Evolutionary conservation across 2,113 vertebrate genomes (phyloP), one percentile per base, ranked within the genome.

Genomic region (Clarias gariepinus): DNA sequence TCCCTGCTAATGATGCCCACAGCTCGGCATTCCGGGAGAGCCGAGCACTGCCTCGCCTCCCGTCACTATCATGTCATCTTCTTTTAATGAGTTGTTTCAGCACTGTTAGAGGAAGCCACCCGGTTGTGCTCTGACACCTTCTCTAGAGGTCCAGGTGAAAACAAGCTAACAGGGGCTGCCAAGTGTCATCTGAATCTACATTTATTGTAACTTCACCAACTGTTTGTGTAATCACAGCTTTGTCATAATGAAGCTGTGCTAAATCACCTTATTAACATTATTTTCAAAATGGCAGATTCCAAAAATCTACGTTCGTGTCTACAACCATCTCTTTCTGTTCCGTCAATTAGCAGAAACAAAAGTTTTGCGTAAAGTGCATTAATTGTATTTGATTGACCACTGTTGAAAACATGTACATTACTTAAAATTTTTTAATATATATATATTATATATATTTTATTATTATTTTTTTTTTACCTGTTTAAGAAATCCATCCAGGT

Each of bases 21-120:
- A 82, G 85, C 87, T 82, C 77, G 3, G 82, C 82, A 82, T 90
- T 86, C 80, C 81, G 81, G 82, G 87, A 81, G 47, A 84, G 84
- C 79, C 68, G 76, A 90, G 84, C 64, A 63, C 74, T 86, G 83
- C 73, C 74, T 83, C 2, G 77, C 83, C 86, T 71, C 85, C 85
- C 76, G 58, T 82, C 87, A 84, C 77, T 69, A 77, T 57, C 77
- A 83, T 86, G 89, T 85, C 87, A 84, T 90, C 85, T 82, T 85
- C 89, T 90, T 90, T 90, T 90, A 90, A 88, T 90, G 89, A 90
- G 89, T 90, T 81, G 85, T 86, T 90, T 88, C 81, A 74, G 85
- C 87, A 78, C 76, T 19, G 87, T 90, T 90, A 81, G 76, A 82
- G 83, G 89, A 86, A 86, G 83, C 77, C 64, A 83, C 84, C 81